phyloP scores from a whole-genome alignment of 2,797 vertebrate species.

The Limosa lapponica region DNA sequence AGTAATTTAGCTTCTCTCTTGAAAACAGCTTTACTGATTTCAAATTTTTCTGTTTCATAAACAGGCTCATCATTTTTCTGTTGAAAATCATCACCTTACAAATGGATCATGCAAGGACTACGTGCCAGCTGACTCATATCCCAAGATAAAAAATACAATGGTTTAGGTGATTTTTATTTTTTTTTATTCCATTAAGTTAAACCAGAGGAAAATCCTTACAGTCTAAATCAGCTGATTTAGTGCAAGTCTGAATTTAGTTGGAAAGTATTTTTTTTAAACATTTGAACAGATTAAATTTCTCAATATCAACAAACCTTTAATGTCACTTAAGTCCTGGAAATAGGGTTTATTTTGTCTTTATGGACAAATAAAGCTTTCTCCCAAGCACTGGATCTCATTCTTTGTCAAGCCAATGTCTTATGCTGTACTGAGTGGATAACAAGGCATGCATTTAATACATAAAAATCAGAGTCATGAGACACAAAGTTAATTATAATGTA shows the following conservation, averaged over 20 bases:
- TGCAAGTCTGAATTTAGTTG: neutral
- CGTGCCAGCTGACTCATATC: neutral
- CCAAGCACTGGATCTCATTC: conserved; percentile 18
- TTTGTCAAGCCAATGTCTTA: neutral
- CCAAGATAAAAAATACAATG: neutral
- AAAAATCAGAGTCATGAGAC: conserved; percentile 58
- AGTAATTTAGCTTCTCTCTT: neutral
- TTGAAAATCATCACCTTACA: neutral
- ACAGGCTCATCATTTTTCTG: neutral
- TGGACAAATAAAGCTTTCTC: neutral
- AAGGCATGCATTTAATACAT: conserved; percentile 46
- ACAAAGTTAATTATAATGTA: conserved; percentile 52
- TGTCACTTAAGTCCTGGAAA: conserved; percentile 34
- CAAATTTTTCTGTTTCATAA: neutral
- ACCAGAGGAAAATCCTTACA: neutral
- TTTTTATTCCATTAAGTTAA: neutral
- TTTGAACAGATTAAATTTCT: conserved; percentile 37
- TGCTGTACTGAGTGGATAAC: conserved; percentile 10
- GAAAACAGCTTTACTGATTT: neutral
- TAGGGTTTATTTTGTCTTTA: conserved; percentile 13
- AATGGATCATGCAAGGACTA: neutral
- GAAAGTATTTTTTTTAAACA: neutral
- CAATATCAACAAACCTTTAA: conserved; percentile 14
- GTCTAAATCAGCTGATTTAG: neutral
- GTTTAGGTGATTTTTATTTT: neutral